These are phyloP conservation scores for Dysidea cf. avara DNA, from an alignment of 37 sponge, comb jelly and placozoan species.

Conservation along the genomic window DNA sequence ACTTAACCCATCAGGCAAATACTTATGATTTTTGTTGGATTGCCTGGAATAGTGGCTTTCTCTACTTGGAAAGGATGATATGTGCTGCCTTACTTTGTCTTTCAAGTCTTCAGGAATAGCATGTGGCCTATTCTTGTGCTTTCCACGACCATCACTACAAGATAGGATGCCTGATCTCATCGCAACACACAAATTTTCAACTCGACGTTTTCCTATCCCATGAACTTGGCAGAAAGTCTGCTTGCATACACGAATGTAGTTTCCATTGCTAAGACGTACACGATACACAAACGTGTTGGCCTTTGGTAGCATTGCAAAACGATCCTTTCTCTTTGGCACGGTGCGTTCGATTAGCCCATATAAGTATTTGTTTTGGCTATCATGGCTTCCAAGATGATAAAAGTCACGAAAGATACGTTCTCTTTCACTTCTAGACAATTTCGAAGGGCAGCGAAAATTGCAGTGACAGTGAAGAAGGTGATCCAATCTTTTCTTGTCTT, in stretches of 20 bases:
- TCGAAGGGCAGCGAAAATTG: too few species aligned
- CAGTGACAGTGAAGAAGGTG: too few species aligned
- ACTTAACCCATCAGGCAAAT: slow-evolving; percentile 19
- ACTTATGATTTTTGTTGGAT: slow-evolving; percentile 18
- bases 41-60: slow-evolving; percentile 37
- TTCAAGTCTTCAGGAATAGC: slow-evolving; percentile 6
- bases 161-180: slow-evolving; percentile 12
- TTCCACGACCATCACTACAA: slow-evolving; percentile 25
- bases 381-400: slow-evolving; percentile 23
- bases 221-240: slow-evolving; percentile 20
- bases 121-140: slow-evolving; percentile 4
- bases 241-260: background rate
- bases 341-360: slow-evolving; percentile 2
- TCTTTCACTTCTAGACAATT: too few species aligned
- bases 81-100: slow-evolving; percentile 28
- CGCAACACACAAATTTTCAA: slow-evolving; percentile 13
- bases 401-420: slow-evolving; percentile 16
- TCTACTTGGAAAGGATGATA: slow-evolving; percentile 34
- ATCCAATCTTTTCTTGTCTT: too few species aligned
- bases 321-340: too few species aligned
- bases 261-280: slow-evolving; percentile 11
- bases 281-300: slow-evolving; percentile 7
- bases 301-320: background rate
- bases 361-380: slow-evolving; percentile 38
- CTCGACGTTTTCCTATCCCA: slow-evolving; percentile 26